Evolutionary conservation across 2,797 vertebrate species (phyloP), one percentile per base, ranked within the genome.

Genomic region (Crocodylus rhombifer): DNA sequence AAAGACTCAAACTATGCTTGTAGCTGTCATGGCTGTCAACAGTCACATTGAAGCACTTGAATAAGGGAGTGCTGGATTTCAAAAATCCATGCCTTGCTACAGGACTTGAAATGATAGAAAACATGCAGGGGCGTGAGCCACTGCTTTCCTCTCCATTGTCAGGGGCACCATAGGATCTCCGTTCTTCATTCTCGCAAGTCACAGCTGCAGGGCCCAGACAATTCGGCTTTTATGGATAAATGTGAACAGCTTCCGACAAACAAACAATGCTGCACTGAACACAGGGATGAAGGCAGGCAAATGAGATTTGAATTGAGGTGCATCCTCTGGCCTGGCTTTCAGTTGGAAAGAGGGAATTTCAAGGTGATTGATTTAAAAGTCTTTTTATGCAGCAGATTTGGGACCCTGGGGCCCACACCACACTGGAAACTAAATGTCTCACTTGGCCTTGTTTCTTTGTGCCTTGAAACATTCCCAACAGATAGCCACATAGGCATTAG

Each of bases 1-100:
- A 0, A 82, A 91, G 88, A 91, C 82, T 77, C 92, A 90, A 87
- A 84, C 88, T 79, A 28, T 1, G 14, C 0, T 2, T 76, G 13
- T 67, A 58, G 76, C 94, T 93, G 83, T 89, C 94, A 83, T 79
- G 84, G 80, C 92, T 96, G 93, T 93, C 96, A 95, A 79, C 76
- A 51, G 1, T 25, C 82, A 82, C 86, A 86, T 82, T 30, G 88
- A 75, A 91, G 64, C 18, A 77, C 62, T 57, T 1, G 4, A 82
- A 85, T 82, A 90, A 87, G 84, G 81, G 93, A 91, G 76, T 0
- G 0, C 77, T 88, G 83, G 55, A 89, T 88, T 90, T 82, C 71
- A 36, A 89, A 73, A 58, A 65, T 75, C 78, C 90, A 69, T 12
- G 30, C 78, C 75, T 94, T 91, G 69, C 91, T 80, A 57, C 73